phyloP scores from a whole-genome alignment of 2,888 invertebrate species.

The Lycaena phlaeas region DNA sequence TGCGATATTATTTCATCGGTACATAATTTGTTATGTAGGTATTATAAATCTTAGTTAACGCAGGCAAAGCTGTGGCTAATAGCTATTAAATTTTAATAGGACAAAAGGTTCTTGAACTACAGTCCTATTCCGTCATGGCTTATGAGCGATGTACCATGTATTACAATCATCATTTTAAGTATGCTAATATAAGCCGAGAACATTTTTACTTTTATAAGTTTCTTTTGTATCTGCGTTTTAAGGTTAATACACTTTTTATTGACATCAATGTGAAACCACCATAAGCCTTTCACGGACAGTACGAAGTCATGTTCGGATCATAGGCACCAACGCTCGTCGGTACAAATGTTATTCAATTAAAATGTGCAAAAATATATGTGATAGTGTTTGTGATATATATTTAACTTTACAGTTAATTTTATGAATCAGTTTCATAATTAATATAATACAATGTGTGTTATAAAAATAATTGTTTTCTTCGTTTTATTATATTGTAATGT shows the following conservation, averaged over 20 bases:
- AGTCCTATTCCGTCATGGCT: too few species aligned
- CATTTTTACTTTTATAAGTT: not conserved
- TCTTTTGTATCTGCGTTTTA: not conserved
- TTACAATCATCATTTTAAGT: too few species aligned
- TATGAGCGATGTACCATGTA: too few species aligned
- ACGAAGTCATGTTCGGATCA: constrained; percentile 1
- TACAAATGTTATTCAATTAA: too few species aligned
- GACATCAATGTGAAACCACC: constrained; percentile 20
- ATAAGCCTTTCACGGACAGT: constrained; percentile 16
- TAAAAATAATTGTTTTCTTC: not conserved
- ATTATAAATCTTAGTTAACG: too few species aligned
- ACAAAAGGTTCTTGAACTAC: too few species aligned
- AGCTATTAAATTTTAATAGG: too few species aligned
- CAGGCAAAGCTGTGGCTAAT: too few species aligned
- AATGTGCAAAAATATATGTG: constrained; percentile 1
- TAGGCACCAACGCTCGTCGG: not conserved
- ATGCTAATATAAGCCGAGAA: too few species aligned
- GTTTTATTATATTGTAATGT: not conserved
- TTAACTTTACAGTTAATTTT: not conserved
- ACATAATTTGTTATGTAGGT: too few species aligned
- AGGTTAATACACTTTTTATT: constrained; percentile 1
- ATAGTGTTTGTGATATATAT: constrained; percentile 2
- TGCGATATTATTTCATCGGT: too few species aligned
- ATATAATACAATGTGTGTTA: constrained; percentile 1
- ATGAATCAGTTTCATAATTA: not conserved